Conservation (phyloP, 2,888 invertebrate genomes). For the Netelia melanura region DNA sequence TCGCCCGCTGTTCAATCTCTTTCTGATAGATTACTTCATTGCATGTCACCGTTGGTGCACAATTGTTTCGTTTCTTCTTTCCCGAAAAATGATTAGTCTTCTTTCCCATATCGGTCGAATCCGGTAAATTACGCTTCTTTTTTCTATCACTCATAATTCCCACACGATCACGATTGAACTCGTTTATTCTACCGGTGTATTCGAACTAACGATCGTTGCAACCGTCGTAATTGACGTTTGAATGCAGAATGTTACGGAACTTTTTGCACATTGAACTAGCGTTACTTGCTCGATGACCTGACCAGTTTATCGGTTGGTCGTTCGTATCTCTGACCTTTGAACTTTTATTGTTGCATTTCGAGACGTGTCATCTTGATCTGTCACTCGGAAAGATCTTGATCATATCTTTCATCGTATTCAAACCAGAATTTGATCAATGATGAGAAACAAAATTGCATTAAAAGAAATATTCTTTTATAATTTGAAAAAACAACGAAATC, state of each 20-base stretch:
- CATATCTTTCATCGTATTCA: not conserved
- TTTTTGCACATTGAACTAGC: conserved; percentile 54
- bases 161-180: not conserved
- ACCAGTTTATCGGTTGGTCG: conserved; percentile 46
- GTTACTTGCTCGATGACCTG: conserved; percentile 18
- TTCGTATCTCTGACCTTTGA: conserved; percentile 57
- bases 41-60: conserved; percentile 1
- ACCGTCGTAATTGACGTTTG: conserved; percentile 3
- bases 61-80: conserved; percentile 31
- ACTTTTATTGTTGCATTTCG: conserved; percentile 44
- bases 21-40: conserved; percentile 46
- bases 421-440: not conserved
- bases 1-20: not conserved
- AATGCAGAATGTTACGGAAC: conserved; percentile 34
- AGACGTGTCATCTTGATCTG: not conserved
- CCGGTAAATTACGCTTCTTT: conserved; percentile 47
- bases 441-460: not conserved
- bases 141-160: conserved; percentile 38
- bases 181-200: not conserved
- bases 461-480: not conserved
- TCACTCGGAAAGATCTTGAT: not conserved
- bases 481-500: not conserved
- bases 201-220: conserved; percentile 11
- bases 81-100: conserved; percentile 11
- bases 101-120: not conserved